Evolutionary conservation across 1,140 invertebrate genomes (phyloP).

Genomic region (Cotesia chilonis): DNA sequence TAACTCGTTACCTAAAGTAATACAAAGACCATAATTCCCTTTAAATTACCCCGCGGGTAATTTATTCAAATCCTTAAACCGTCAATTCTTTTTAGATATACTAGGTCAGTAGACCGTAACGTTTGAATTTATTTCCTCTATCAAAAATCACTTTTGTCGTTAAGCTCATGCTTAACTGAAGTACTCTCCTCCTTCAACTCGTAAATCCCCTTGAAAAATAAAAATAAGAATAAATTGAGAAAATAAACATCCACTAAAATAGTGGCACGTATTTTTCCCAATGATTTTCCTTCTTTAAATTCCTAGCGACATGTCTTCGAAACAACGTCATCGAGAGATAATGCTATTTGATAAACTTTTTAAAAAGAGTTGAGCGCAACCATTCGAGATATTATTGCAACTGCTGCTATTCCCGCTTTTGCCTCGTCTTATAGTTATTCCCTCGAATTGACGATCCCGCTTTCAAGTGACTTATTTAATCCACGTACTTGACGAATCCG

Average conservation of each 20-base stretch:
- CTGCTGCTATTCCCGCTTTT: too few relatives aligned
- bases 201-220: too few relatives aligned
- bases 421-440: not conserved
- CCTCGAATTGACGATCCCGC: not conserved
- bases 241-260: not conserved
- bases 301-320: not conserved
- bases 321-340: conserved; percentile 23
- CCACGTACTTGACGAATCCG: conserved; percentile 8
- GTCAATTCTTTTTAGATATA: too few relatives aligned
- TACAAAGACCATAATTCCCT: too few relatives aligned
- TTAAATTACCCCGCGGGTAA: too few relatives aligned
- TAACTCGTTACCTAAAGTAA: too few relatives aligned
- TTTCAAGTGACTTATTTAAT: conserved; percentile 4
- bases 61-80: too few relatives aligned
- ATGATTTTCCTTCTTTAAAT: conserved; percentile 18
- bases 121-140: conserved; percentile 29
- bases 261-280: not conserved
- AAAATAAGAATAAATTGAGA: not conserved
- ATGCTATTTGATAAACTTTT: conserved; percentile 19
- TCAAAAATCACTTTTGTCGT: conserved; percentile 28
- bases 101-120: too few relatives aligned
- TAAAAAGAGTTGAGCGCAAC: not conserved
- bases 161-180: not conserved
- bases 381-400: not conserved
- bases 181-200: too few relatives aligned